Evolutionary conservation across 2,797 vertebrate species (phyloP), one percentile per base, ranked within the genome.

Genomic region (Chanos chanos): DNA sequence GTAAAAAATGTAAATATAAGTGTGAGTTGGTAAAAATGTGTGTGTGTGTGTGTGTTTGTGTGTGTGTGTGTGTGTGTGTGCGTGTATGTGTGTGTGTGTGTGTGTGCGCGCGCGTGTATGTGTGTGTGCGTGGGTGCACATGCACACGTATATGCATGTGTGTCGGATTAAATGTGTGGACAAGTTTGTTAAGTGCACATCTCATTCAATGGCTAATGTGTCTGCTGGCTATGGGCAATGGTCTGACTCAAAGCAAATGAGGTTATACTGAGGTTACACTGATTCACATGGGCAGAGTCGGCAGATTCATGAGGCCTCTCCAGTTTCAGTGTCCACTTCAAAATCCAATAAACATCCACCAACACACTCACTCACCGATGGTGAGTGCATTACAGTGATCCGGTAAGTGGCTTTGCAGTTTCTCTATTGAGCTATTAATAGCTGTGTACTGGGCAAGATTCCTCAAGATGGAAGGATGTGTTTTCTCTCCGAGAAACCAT

Each of bases 261-360:
- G 40, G 53, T 24, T 43, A 65, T 73, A 61, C 50, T 13, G 13
- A 30, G 13, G 51, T 68, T 39, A 44, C 7, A 43, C 30, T 21
- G 43, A 31, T 54, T 58, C 10, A 18, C 24, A 50, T 55, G 36
- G 55, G 51, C 44, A 34, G 24, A 2, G 18, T 67, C 22, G 2
- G 22, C 53, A 63, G 54, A 63, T 66, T 66, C 53, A 66, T 59
- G 28, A 62, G 27, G 28, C 9, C 12, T 70, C 55, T 69, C 70
- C 37, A 47, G 60, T 57, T 67, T 74, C 34, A 60, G 27, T 40
- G 40, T 61, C 33, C 22, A 69, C 45, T 69, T 39, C 28, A 51
- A 55, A 69, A 65, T 58, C 18, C 47, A 54, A 65, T 50, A 40
- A 72, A 60, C 30, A 39, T 62, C 41, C 41, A 15, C 25, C 59